Percentiles rank a stretch among this genome's conserved stretches.
Evolutionary conservation across 2,797 vertebrate genomes (phyloP).

Genomic region (Peromyscus nudipes): DNA sequence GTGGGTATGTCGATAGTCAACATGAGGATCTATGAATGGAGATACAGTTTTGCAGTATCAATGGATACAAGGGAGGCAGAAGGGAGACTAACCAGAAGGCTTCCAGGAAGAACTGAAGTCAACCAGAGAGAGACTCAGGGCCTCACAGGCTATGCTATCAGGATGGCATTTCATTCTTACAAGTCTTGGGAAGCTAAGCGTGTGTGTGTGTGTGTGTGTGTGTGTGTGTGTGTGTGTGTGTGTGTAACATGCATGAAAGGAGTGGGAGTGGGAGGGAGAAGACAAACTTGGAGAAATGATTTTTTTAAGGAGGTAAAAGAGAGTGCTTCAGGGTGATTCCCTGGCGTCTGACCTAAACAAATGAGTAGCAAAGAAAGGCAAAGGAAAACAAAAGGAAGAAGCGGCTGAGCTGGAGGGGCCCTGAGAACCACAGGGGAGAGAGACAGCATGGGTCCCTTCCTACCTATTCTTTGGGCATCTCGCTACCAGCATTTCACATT

Average conservation of each 20-base stretch:
- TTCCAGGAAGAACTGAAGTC: background rate
- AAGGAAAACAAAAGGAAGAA: background rate
- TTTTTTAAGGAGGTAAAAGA: background rate
- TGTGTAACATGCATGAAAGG: background rate
- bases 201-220: background rate
- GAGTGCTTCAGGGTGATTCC: background rate
- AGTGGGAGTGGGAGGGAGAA: background rate
- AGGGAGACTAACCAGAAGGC: background rate
- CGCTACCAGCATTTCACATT: background rate
- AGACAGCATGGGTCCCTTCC: background rate
- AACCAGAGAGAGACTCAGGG: background rate
- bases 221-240: background rate
- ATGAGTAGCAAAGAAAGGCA: background rate
- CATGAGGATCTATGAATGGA: background rate
- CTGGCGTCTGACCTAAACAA: background rate
- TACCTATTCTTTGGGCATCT: background rate
- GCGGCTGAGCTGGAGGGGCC: background rate
- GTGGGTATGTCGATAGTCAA: background rate
- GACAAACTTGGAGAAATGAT: background rate
- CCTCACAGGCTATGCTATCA: accelerated
- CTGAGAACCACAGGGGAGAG: background rate
- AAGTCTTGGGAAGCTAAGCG: background rate
- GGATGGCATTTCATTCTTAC: background rate
- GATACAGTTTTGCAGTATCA: background rate
- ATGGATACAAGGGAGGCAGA: background rate